These are phyloP conservation scores for Eleutherodactylus coqui DNA, from an alignment of 2,797 vertebrate species.

Conservation along the genomic window DNA sequence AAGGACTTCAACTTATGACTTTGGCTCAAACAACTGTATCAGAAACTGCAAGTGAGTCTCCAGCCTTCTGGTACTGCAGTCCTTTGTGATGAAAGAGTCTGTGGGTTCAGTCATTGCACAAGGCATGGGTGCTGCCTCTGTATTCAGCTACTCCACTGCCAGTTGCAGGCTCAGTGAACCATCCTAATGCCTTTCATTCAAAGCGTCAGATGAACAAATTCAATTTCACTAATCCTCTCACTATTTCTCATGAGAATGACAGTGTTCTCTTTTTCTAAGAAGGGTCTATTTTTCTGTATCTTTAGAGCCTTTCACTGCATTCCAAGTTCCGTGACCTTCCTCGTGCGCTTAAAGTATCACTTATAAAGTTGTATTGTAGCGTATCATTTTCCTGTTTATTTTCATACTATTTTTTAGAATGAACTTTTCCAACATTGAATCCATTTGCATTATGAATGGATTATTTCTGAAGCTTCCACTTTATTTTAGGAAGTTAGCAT, in stretches of 20 bases:
- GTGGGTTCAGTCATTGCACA: not conserved
- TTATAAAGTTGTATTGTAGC: not conserved
- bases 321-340: not conserved
- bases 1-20: too few relatives aligned
- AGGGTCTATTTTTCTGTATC: not conserved
- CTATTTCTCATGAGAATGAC: not conserved
- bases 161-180: not conserved
- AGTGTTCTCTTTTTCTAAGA: not conserved
- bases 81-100: not conserved
- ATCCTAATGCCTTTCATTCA: constrained; percentile 3
- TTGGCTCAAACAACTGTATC: too few relatives aligned
- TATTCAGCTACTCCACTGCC: not conserved
- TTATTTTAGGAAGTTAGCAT: too few relatives aligned
- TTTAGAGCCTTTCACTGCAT: not conserved
- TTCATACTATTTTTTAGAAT: too few relatives aligned
- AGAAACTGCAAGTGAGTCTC: too few relatives aligned
- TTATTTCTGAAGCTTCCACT: not conserved
- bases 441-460: not conserved
- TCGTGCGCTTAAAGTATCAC: not conserved
- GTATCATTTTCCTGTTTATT: too few relatives aligned
- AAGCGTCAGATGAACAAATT: constrained; percentile 18
- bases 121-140: not conserved
- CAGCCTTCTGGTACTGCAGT: not conserved
- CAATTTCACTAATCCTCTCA: constrained; percentile 26
- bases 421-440: too few relatives aligned